A percentile compares a stretch with the other conserved stretches of the same genome.
phyloP scores from a whole-genome alignment of 1,140 invertebrate species.

The Anoplophora glabripennis region DNA sequence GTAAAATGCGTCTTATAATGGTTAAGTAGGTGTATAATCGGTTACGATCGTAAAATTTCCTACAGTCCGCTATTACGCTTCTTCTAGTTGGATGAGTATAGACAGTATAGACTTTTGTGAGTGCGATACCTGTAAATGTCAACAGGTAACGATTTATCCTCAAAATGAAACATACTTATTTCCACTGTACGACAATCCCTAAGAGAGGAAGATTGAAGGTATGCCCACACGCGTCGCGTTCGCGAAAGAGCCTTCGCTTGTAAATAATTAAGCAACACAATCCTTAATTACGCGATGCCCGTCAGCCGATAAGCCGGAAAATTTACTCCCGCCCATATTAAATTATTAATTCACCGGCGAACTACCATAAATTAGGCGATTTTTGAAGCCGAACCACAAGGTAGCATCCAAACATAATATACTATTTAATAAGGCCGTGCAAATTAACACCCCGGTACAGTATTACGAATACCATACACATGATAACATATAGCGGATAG shows the following conservation, averaged over 20 bases:
- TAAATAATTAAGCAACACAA: conserved; percentile 21
- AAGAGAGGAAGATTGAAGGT: no score
- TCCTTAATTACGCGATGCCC: conserved; percentile 18
- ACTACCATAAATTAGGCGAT: conserved; percentile 40
- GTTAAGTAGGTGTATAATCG: no score
- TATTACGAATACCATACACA: conserved; percentile 46
- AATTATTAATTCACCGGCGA: conserved; percentile 32
- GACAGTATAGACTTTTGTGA: no score
- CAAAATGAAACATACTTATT: no score
- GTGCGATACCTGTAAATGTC: no score
- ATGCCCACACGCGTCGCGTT: no score
- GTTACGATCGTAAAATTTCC: no score
- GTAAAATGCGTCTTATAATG: no score
- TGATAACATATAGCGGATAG: conserved; percentile 39
- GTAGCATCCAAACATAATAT: conserved; percentile 47
- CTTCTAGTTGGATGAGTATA: no score
- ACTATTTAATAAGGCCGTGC: conserved; percentile 46
- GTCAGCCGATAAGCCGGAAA: conserved; percentile 19
- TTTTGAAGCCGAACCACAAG: conserved; percentile 41
- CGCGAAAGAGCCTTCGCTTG: neutral
- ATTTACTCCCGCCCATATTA: conserved; percentile 21
- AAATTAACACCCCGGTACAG: conserved; percentile 44
- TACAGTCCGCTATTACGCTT: no score
- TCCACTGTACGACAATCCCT: no score
- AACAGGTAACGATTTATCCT: no score